Base-by-base conservation (phyloP, 2,888 invertebrate species). In the Drosophila koepferae region DNA sequence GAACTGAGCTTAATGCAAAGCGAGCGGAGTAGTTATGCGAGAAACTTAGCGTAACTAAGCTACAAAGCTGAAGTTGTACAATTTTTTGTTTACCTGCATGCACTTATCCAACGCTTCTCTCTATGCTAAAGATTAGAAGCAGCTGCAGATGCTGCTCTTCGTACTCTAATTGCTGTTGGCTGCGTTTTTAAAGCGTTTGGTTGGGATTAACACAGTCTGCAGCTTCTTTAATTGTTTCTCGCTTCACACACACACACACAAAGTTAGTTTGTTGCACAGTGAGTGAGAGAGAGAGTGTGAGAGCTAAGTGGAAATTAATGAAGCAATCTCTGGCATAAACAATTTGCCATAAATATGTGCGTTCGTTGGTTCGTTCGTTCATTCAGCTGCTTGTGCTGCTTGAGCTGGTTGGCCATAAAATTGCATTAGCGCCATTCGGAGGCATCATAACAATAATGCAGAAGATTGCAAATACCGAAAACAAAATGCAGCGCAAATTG, bases 381-480 rank as follows among this genome's bases (percentile, higher is more conserved):
- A 36, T 59, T 36, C 41, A 36, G 41, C 51, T 62, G 51, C 44
- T 31, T 34, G 53, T 28, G 54, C 49, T 51, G 49, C 49, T 51
- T 18, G 38, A 23, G 54, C 63, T 68, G 64, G 61, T 63, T 51
- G 59, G 66, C 63, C 76, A 79, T 88, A 85, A 82, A 71, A 74
- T 68, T 54, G 86, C 80, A 90, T 82, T 85, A 79, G 76, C 71
- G 63, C 63, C 54, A 41, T 67, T 81, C 81, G 67, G 72, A 71
- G 70, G 65, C 58, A 64, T 58, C 76, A 82, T 73, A 89, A 81
- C 72, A 69, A 70, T 81, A 89, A 74, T 81, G 79, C 82, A 62
- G 56, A 70, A 82, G 90, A 89, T 72, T 67, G 75, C 62, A 46
- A 79, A 54, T 48, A 63, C 58, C 63, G 40, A 63, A 72, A 63